phyloP scores from a whole-genome alignment of 2,888 invertebrate species.

The Tachina fera region DNA sequence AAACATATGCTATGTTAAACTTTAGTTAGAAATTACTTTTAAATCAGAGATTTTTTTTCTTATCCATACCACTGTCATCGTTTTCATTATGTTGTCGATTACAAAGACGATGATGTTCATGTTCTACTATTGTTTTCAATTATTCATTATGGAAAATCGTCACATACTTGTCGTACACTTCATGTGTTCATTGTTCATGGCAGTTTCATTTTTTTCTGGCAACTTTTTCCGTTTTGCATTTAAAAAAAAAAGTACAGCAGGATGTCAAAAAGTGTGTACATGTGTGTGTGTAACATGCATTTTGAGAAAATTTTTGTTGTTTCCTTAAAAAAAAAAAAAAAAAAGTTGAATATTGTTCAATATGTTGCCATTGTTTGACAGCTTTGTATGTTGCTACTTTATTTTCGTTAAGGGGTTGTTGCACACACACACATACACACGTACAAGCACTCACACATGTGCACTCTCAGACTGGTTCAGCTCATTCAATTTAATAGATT shows the following conservation, averaged over 20 bases:
- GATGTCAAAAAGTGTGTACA: conserved; percentile 12
- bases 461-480: conserved; percentile 9
- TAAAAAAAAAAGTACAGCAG: conserved; percentile 34
- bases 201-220: conserved; percentile 51
- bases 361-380: conserved; percentile 71
- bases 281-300: conserved; percentile 10
- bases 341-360: conserved; percentile 65
- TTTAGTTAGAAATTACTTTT: background rate
- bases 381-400: conserved; percentile 60
- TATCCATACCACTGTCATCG: conserved; percentile 4
- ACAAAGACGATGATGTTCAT: conserved; percentile 50
- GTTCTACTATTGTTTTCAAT: conserved; percentile 74
- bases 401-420: conserved; percentile 42
- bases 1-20: no score
- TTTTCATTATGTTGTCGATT: conserved; percentile 55
- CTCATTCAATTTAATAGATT: conserved; percentile 65
- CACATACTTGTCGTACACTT: conserved; percentile 72
- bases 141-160: conserved; percentile 75
- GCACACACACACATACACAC: background rate
- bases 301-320: conserved; percentile 43
- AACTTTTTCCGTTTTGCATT: conserved; percentile 5
- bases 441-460: background rate
- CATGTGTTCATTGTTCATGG: conserved; percentile 69
- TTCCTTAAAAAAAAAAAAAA: conserved; percentile 14
- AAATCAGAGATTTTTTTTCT: background rate